Base-by-base conservation (phyloP, 2,113 vertebrate species). In the Redunca redunca region DNA sequence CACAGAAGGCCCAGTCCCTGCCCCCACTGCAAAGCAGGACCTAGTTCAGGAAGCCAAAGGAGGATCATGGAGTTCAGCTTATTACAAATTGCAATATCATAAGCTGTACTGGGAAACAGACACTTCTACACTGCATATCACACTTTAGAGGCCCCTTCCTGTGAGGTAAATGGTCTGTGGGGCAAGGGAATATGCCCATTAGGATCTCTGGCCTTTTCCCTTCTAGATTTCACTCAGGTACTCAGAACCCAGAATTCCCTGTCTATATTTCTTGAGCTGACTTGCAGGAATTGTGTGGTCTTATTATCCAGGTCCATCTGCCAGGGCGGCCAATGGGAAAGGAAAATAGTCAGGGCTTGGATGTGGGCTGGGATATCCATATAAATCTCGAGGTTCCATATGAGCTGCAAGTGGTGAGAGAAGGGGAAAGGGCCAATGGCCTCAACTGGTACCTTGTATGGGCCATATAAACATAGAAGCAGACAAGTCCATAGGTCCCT, bases 251-350 rank as follows among this genome's bases (percentile, higher is more conserved):
- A 95, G 90, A 90, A 94, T 81, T 97, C 11, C 43, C 36, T 93
- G 58, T 40, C 62, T 14, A 64, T 40, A 90, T 81, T 93, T 97
- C 83, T 94, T 83, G 60, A 93, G 52, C 48, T 96, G 91, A 82
- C n/a, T 90, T 96, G 93, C 36, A 95, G 64, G 33, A 95, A 87
- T n/a, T 95, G 6, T 90, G 19, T 74, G n/a, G 62, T 93, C 48
- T 92, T 94, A 60, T 77, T 80, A 97, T 60, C 40, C 16, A 92
- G 67, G 19, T 58, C 62, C 33, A 90, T 58, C 46, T 86, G 64
- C 57, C 94, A 87, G 80, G 43, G 50, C 92, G 46, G 26, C 50
- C 60, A 87, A 88, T 46, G n/a, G 28, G 77, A 89, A 92, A n/a
- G 28, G 28, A 52, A 91, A 33, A 91, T 21, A 94, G 80, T 83